Base-by-base conservation (phyloP, 2,888 invertebrate species). In the Spisula solida region DNA sequence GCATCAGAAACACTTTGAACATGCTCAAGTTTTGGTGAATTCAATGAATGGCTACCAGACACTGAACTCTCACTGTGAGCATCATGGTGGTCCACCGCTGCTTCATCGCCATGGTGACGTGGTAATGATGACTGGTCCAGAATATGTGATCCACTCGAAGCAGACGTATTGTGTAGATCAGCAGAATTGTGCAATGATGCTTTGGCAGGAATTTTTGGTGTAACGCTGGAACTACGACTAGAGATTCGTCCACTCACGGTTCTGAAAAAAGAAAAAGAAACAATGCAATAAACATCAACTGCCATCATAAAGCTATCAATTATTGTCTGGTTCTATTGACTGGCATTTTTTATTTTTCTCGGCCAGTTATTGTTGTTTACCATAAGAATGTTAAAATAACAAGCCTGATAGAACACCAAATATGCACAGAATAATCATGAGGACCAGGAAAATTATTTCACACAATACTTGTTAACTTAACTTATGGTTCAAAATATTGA, bases 211-310 rank as follows among this genome's bases (percentile, higher is more conserved):
- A 95, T 95, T 92, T 95, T 96, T 31, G 96, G 96, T n/a, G 96
- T 96, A 25, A 95, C 96, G 88, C 96, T 96, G n/a, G 95, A 94
- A 88, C 96, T 96, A 66, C 96, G 94, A 90, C 94, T 95, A 14
- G 96, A 96, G 34, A 96, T 95, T n/a, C 96, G 94, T 82, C 96
- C 95, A 93, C 96, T 96, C 6, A 95, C 95, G 20, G 96, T 95
- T 90, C 96, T 96, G 94, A 16, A 93, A 94, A 14, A 78, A 75
- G 84, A 90, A 10, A 10, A 66, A n/a, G n/a, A 66, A 66, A 66
- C 25, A 66, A 41, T 41, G 41, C 60, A 66, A 25, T 66, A 25
- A 4, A 66, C 25, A 25, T 66, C 60, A 25, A 6, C 6, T 66
- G 60, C n/a, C 60, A 66, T 25, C 60, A 66, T 66, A 25, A 10